Evolutionary conservation across 35 echinoderm and acorn worm species (phyloP).

Genomic region (Chiridota heheva): DNA sequence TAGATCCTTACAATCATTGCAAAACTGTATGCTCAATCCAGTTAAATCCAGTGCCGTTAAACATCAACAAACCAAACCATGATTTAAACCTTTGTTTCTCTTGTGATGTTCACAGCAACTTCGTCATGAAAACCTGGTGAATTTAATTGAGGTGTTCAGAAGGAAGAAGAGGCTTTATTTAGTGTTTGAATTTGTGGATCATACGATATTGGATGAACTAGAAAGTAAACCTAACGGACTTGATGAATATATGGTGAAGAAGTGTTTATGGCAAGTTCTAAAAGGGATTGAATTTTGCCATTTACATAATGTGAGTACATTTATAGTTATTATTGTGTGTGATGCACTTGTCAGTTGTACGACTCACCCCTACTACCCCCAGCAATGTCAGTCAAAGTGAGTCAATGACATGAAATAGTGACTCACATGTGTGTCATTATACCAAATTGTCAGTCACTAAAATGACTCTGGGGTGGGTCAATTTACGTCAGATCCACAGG

Average conservation of each 20-base stretch:
- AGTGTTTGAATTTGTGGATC: slow-evolving; percentile 99
- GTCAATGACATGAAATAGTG: too few species aligned
- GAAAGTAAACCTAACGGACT: slow-evolving; percentile 86
- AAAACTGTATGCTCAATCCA: too few species aligned
- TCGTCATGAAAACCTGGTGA: slow-evolving; percentile 96
- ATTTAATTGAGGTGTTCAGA: slow-evolving; percentile 95
- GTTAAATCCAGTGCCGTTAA: too few species aligned
- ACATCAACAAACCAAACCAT: too few species aligned
- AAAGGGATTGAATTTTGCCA: slow-evolving; percentile 98
- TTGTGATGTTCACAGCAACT: slow-evolving; percentile 76
- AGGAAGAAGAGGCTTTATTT: slow-evolving; percentile 96
- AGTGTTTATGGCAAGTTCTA: slow-evolving; percentile 93
- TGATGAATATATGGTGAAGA: slow-evolving; percentile 80
- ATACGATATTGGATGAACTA: slow-evolving; percentile 93
- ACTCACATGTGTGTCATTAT: too few species aligned
- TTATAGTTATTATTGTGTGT: neutral
- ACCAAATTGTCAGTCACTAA: too few species aligned
- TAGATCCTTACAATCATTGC: too few species aligned
- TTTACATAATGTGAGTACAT: slow-evolving; percentile 92
- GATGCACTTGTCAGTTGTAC: too few species aligned
- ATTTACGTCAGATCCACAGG: too few species aligned
- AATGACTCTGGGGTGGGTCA: too few species aligned
- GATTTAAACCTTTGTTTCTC: neutral
- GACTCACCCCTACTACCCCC: too few species aligned
- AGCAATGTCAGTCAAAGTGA: too few species aligned